These are phyloP conservation scores for Dryas iulia DNA, from an alignment of 1,140 invertebrate species.

Conservation along the genomic window DNA sequence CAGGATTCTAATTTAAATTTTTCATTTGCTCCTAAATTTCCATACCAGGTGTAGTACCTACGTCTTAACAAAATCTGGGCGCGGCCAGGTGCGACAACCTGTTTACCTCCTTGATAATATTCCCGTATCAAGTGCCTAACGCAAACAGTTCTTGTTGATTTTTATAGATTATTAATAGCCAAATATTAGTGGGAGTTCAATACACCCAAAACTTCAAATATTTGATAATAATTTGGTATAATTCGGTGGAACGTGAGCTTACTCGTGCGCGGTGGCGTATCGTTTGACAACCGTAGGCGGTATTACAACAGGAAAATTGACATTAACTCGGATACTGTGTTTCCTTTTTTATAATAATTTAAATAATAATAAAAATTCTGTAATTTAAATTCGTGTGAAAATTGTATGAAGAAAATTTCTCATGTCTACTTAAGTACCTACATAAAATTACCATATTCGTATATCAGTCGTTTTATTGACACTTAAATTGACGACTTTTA, in stretches of 20 bases:
- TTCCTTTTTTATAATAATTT: no score
- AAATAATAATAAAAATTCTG: no score
- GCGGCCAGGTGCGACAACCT: constrained; percentile 51
- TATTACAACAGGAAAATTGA: not conserved
- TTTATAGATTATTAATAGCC: constrained; percentile 56
- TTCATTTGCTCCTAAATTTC: not conserved
- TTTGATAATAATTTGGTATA: constrained; percentile 27
- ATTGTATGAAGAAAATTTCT: no score
- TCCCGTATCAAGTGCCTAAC: constrained; percentile 66
- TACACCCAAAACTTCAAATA: constrained; percentile 48
- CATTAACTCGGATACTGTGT: not conserved
- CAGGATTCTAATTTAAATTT: not conserved
- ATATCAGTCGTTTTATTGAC: no score
- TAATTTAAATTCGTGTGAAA: no score
- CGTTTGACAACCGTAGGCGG: not conserved
- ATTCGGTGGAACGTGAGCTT: constrained; percentile 1
- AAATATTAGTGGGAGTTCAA: constrained; percentile 51
- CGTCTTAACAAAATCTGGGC: constrained; percentile 29
- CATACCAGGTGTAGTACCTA: constrained; percentile 36
- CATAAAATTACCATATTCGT: no score
- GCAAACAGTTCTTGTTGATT: constrained; percentile 65
- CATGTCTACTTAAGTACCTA: no score
- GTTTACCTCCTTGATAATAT: constrained; percentile 57
- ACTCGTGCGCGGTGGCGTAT: constrained; percentile 7
- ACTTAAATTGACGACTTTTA: no score